phyloP scores from a whole-genome alignment of 2,113 vertebrate genomes.

The Solenodon paradoxus region DNA sequence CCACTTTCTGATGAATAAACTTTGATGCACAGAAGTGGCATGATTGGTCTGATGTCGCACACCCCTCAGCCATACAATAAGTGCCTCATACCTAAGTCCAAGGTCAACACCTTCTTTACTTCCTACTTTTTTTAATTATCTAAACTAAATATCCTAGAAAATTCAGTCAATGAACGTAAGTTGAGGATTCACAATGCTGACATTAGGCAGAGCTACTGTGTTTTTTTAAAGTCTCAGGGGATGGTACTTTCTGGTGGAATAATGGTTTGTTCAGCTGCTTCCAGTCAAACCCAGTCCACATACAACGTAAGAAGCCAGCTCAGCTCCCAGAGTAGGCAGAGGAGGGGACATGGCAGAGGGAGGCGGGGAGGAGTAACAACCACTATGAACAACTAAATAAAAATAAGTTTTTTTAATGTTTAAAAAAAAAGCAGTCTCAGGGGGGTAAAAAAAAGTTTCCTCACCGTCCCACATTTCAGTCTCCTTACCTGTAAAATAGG shows the following conservation, averaged over 20 bases:
- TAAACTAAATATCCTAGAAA: neutral
- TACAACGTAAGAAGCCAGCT: too few relatives aligned
- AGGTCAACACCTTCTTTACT: neutral
- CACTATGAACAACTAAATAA: too few relatives aligned
- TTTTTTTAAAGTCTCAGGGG: neutral
- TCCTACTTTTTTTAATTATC: conserved; percentile 4
- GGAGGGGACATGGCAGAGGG: too few relatives aligned
- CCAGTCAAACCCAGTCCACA: too few relatives aligned
- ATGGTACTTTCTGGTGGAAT: too few relatives aligned
- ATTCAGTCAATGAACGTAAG: neutral
- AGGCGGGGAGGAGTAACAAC: too few relatives aligned
- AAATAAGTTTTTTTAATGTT: too few relatives aligned
- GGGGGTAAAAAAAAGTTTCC: neutral
- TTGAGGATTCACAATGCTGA: neutral
- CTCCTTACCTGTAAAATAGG: neutral
- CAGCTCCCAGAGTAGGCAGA: conserved; percentile 12
- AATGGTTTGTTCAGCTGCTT: too few relatives aligned
- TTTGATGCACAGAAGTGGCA: neutral
- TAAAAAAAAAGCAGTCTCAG: too few relatives aligned
- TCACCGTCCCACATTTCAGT: neutral
- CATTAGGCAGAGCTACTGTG: neutral
- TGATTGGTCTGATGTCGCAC: neutral
- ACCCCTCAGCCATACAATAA: neutral
- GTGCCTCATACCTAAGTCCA: neutral
- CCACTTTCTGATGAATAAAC: conserved; percentile 13